These are phyloP conservation scores for Aythya baeri DNA, from an alignment of 2,113 vertebrate species.

Conservation along the genomic window DNA sequence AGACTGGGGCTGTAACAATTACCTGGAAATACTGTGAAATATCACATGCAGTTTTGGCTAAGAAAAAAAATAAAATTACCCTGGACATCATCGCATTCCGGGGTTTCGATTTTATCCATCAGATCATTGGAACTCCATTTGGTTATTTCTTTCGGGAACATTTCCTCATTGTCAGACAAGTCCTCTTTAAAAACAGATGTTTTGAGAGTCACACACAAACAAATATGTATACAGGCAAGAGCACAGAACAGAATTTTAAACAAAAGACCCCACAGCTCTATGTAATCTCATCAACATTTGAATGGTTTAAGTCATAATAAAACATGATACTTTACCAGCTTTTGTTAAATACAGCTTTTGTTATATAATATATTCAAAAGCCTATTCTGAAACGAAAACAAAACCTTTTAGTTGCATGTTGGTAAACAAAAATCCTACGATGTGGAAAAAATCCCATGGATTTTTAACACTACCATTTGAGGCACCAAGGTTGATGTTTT, in stretches of 20 bases:
- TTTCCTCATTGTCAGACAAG: conserved; percentile 88
- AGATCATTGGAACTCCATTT: conserved; percentile 97
- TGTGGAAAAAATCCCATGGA: not conserved
- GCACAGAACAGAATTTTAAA: not conserved
- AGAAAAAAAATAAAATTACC: conserved; percentile 67
- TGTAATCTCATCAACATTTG: not conserved
- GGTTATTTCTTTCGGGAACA: conserved; percentile 90
- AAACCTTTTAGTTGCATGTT: not conserved
- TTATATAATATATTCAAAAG: not conserved
- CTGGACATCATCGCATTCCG: conserved; percentile 82
- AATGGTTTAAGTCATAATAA: not conserved
- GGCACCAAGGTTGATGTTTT: not conserved
- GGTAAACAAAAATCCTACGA: not conserved
- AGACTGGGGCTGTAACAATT: not conserved
- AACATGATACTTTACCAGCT: not conserved
- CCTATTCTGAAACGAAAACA: not conserved
- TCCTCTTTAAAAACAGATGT: conserved; percentile 82
- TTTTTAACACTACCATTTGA: not conserved
- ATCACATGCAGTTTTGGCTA: not conserved
- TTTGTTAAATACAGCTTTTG: not conserved
- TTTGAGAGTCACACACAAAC: conserved; percentile 8
- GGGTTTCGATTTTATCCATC: conserved; percentile 93
- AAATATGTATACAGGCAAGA: not conserved
- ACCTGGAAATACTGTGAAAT: conserved; percentile 3
- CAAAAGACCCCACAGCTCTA: not conserved